A percentile compares a stretch with the other conserved stretches of the same genome.
Evolutionary conservation across 2,888 invertebrate species (phyloP).

Genomic region (Coleophora deauratella): DNA sequence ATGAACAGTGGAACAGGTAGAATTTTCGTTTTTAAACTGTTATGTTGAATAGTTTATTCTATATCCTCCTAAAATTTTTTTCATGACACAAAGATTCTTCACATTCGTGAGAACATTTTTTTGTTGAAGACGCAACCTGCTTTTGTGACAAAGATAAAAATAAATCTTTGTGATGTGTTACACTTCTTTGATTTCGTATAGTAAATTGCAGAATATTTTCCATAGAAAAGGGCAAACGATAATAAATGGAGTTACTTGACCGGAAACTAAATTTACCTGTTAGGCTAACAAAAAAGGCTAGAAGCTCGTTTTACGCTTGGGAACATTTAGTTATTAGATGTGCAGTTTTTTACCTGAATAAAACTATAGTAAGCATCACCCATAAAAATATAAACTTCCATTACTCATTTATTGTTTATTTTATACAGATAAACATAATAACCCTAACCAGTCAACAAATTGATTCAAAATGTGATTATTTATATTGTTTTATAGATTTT

Average conservation of each 20-base stretch:
- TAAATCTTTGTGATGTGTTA: not conserved
- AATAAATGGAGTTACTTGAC: constrained; percentile 6
- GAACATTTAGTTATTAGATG: too few species aligned
- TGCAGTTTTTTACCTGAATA: too few species aligned
- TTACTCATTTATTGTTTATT: too few species aligned
- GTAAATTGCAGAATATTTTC: not conserved
- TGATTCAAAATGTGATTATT: too few species aligned
- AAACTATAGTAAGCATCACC: too few species aligned
- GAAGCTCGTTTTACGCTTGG: not conserved
- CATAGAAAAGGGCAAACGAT: not conserved
- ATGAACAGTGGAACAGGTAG: constrained; percentile 2
- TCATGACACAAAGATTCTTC: not conserved
- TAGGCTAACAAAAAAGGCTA: too few species aligned
- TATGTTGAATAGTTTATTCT: not conserved
- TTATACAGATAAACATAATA: too few species aligned
- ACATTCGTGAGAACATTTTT: constrained; percentile 25
- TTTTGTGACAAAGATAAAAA: not conserved
- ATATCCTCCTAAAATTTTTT: not conserved
- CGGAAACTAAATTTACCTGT: constrained; percentile 13
- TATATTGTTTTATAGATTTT: too few species aligned
- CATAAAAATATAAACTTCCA: too few species aligned
- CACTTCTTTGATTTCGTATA: not conserved
- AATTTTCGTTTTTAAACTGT: not conserved
- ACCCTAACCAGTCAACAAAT: too few species aligned
- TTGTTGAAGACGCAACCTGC: constrained; percentile 1